phyloP scores from a whole-genome alignment of 2,113 vertebrate species.

The Tauraco erythrolophus region DNA sequence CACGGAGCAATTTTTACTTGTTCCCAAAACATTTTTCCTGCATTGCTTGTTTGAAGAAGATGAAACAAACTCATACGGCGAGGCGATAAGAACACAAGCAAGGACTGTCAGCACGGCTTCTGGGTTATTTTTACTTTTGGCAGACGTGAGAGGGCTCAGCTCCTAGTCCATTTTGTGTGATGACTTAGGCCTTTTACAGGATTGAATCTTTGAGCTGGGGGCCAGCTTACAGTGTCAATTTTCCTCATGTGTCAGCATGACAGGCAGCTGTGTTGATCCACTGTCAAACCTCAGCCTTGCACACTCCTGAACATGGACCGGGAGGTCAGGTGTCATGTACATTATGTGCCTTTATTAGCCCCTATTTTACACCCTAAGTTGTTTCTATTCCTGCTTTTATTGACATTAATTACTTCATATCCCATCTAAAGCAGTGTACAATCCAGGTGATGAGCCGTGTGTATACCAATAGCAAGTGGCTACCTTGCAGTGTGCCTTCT shows the following conservation, averaged over 20 bases:
- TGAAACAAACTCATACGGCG: background rate
- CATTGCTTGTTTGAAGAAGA: background rate
- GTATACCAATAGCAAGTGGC: accelerated
- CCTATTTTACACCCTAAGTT: background rate
- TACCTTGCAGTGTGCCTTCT: background rate
- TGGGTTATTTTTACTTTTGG: background rate
- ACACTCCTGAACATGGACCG: background rate
- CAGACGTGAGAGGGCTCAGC: background rate
- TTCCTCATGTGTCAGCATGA: background rate
- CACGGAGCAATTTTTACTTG: background rate
- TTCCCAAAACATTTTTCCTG: background rate
- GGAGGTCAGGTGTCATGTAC: background rate
- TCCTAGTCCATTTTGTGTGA: background rate
- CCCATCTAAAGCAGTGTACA: background rate
- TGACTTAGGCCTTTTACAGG: background rate
- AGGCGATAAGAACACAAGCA: background rate
- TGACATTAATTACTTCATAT: background rate
- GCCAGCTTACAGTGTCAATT: background rate
- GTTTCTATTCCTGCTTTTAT: background rate
- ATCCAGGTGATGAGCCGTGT: background rate
- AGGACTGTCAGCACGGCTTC: background rate
- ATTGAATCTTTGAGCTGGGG: background rate
- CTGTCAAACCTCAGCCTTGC: background rate
- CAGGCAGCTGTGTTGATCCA: background rate
- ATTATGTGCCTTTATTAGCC: background rate